Evolutionary conservation across 2,888 invertebrate species (phyloP).

Genomic region (Esperia sulphurella): DNA sequence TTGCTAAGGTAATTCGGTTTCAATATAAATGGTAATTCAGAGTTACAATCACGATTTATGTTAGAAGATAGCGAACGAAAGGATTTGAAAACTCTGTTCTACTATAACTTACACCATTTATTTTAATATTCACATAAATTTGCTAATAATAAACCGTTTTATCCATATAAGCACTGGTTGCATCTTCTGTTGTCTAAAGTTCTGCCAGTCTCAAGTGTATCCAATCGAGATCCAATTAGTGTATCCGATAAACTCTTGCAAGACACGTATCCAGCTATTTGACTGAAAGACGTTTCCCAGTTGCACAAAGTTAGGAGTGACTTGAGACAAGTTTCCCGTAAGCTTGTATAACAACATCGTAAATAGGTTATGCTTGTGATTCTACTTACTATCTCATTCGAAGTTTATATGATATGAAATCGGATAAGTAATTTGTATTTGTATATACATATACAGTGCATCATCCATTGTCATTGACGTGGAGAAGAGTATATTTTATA

Average conservation of each 20-base stretch:
- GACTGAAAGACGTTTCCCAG: conserved; percentile 3
- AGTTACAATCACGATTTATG: no score
- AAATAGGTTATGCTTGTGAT: neutral
- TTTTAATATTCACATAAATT: no score
- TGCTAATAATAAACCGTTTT: no score
- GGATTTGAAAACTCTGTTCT: no score
- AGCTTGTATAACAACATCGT: neutral
- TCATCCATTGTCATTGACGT: conserved; percentile 5
- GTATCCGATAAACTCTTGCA: conserved; percentile 2
- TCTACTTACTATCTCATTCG: neutral
- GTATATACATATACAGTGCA: no score
- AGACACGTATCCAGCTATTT: neutral
- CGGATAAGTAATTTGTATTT: neutral
- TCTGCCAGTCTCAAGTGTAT: conserved; percentile 4
- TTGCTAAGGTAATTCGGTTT: no score
- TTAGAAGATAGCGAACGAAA: no score
- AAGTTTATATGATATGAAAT: neutral
- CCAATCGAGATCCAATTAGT: conserved; percentile 10
- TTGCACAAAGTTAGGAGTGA: neutral
- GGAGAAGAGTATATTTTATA: no score
- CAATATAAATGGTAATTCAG: no score
- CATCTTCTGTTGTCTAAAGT: conserved; percentile 5
- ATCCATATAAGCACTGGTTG: no score
- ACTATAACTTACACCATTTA: no score
- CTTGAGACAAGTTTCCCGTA: neutral